Conservation (phyloP, 2,113 vertebrate species). For the Plestiodon gilberti region DNA sequence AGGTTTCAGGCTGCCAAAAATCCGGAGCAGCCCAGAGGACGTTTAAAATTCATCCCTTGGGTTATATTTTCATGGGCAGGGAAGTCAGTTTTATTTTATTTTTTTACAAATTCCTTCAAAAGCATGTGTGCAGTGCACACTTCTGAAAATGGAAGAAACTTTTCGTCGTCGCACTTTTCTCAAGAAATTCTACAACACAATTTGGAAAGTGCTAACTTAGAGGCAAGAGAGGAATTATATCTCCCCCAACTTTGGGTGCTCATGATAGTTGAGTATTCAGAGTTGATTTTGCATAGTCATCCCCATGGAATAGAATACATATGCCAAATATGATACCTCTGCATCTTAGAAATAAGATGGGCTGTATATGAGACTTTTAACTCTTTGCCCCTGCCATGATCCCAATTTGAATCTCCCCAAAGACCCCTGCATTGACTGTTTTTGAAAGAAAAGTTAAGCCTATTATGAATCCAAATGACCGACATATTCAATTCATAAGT, state of each 20-base stretch:
- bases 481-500: too few species aligned
- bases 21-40: constrained; percentile 9
- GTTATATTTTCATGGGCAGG: background rate
- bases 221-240: background rate
- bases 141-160: background rate
- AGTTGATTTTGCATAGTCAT: background rate
- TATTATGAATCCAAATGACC: too few species aligned
- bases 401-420: too few species aligned
- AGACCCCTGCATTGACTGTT: too few species aligned
- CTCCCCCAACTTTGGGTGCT: background rate
- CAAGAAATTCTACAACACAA: background rate
- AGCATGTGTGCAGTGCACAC: too few species aligned
- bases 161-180: constrained; percentile 19
- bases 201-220: background rate
- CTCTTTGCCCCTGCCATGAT: too few species aligned
- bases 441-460: too few species aligned
- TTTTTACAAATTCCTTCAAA: background rate
- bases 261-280: background rate
- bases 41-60: background rate
- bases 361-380: background rate
- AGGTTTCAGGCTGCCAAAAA: constrained; percentile 27
- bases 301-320: background rate
- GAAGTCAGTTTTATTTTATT: background rate
- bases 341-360: background rate
- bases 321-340: background rate